Percentiles rank a stretch among this genome's conserved stretches.
Evolutionary conservation across 2,888 invertebrate genomes (phyloP).

Genomic region (Leistus spinibarbis): DNA sequence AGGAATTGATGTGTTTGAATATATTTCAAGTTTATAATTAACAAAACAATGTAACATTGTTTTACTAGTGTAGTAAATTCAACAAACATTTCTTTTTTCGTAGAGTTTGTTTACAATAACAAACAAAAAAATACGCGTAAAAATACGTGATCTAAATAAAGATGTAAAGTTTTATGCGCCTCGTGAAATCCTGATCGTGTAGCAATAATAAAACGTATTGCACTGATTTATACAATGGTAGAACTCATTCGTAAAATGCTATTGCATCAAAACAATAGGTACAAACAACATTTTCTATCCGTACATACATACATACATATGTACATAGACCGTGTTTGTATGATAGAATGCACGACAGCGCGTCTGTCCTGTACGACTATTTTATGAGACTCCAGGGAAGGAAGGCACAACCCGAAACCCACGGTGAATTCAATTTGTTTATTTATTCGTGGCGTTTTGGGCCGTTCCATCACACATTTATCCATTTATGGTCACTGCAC

Average conservation of each 20-base stretch:
- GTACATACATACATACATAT: not conserved
- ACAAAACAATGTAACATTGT: not conserved
- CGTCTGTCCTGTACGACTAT: not conserved
- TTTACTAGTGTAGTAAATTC: not conserved
- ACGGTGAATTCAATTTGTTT: slow-evolving; percentile 27
- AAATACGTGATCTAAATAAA: not conserved
- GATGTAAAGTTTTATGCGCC: not conserved
- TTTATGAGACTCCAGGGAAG: slow-evolving; percentile 25
- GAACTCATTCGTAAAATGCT: not conserved
- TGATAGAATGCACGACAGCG: slow-evolving; percentile 7
- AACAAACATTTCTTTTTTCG: not conserved
- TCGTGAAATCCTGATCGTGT: not conserved
- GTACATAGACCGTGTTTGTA: not conserved
- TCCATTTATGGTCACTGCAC: not conserved
- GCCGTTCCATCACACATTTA: slow-evolving; percentile 12
- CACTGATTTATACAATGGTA: not conserved
- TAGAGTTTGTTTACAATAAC: too few relatives aligned
- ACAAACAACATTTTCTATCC: not conserved
- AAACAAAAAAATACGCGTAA: not conserved
- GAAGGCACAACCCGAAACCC: not conserved
- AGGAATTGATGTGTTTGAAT: too few relatives aligned
- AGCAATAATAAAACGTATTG: not conserved
- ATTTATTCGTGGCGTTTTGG: slow-evolving; percentile 19
- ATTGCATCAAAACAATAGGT: not conserved
- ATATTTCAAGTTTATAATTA: too few relatives aligned